A percentile compares a stretch with the other conserved stretches of the same genome.
phyloP scores from a whole-genome alignment of 1,140 invertebrate species.

The Cherax quadricarinatus region DNA sequence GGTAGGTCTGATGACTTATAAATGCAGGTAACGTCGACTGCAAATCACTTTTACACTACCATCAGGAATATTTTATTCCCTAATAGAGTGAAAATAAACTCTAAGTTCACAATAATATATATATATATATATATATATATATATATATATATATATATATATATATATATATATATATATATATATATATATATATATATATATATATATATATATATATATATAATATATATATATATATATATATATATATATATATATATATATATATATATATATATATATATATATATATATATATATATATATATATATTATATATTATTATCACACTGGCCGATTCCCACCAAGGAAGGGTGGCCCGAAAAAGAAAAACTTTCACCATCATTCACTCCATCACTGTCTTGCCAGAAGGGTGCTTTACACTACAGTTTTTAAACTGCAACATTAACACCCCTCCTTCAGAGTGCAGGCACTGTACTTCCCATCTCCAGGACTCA shows the following conservation, averaged over 20 bases:
- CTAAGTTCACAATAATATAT: too few species aligned
- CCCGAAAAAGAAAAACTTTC: too few species aligned
- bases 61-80: too few species aligned
- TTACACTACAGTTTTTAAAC: too few species aligned
- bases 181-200: constrained; percentile 19
- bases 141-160: constrained; percentile 29
- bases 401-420: too few species aligned
- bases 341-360: too few species aligned
- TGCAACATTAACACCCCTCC: too few species aligned
- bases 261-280: constrained; percentile 38
- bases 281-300: neutral
- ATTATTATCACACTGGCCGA: too few species aligned
- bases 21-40: neutral
- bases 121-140: constrained; percentile 38
- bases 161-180: constrained; percentile 49
- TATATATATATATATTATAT: neutral
- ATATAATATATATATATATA: constrained; percentile 14
- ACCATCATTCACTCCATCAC: too few species aligned
- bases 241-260: constrained; percentile 19
- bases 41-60: neutral
- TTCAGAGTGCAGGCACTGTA: too few species aligned
- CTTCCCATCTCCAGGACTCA: too few species aligned
- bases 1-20: neutral
- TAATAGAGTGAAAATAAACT: neutral
- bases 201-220: constrained; percentile 33